Conservation (phyloP, 2,113 vertebrate genomes). For the Damaliscus lunatus region DNA sequence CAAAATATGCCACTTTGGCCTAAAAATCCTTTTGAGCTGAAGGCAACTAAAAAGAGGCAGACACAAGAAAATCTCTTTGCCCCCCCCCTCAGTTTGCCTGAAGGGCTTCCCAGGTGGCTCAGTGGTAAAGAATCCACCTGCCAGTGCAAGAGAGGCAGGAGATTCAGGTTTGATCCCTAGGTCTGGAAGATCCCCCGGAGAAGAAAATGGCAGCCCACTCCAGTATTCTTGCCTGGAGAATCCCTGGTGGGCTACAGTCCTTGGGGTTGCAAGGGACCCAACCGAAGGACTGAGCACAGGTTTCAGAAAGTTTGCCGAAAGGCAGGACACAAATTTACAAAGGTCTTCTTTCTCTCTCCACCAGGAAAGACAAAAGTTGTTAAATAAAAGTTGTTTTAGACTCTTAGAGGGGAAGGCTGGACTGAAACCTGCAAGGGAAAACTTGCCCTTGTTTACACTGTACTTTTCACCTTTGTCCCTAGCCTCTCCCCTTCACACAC, state of each 20-base stretch:
- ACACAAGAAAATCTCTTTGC: not conserved
- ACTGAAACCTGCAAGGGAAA: not conserved
- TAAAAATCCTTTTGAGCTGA: not conserved
- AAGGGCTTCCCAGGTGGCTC: not conserved
- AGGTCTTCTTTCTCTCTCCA: not conserved
- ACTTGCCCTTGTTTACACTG: not conserved
- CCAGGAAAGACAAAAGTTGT: not conserved
- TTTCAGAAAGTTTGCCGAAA: not conserved
- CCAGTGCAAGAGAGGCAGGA: not conserved
- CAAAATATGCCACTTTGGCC: not conserved
- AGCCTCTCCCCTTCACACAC: not conserved
- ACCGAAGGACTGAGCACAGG: not conserved
- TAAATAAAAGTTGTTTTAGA: too few species aligned
- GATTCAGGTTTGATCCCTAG: not conserved
- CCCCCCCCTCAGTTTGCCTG: not conserved
- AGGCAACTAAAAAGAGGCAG: not conserved
- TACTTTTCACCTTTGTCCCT: not conserved
- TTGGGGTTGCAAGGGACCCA: not conserved
- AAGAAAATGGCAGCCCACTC: not conserved
- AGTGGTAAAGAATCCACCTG: not conserved
- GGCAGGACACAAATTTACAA: not conserved
- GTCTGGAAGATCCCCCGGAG: not conserved
- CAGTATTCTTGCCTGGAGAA: not conserved
- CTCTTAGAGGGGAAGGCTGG: not conserved
- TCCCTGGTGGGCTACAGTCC: not conserved